Evolutionary conservation across 2,797 vertebrate genomes (phyloP), one percentile per base, ranked within the genome.

Genomic region (Cheirogaleus major): DNA sequence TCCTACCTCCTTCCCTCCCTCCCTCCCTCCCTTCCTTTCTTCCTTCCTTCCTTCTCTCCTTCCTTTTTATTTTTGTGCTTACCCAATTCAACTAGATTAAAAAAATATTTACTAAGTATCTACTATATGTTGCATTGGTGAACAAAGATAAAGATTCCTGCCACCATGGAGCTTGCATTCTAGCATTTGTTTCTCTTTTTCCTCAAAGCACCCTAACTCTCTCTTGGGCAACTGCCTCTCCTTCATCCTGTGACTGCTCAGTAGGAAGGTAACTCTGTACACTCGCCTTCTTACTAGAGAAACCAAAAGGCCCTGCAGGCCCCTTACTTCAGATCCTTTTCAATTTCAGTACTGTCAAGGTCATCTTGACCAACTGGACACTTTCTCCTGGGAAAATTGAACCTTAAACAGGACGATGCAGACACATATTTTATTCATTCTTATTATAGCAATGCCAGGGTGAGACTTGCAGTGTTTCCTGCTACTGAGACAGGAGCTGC

Each of bases 1-100:
- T 32, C 3, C 15, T 15, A 7, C 35, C 22, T 6, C 4, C 11
- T 2, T 9, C 2, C 0, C 20, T 23, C 69, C 7, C 15, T 8
- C 5, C 12, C 20, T 50, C 27, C 2, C 30, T n/a, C n/a, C 9
- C 27, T 32, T 6, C 4, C 17, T 12, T 4, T 4, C 0, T 65
- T 7, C 30, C 13, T 32, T 8, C 20, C 20, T 41, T 38, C 13
- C 18, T 14, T 45, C 4, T 4, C 5, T 4, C 18, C 15, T 32
- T 38, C 12, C n/a, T 5, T 6, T 6, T 22, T 50, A 70, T 17
- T 35, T 7, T 9, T 20, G 61, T n/a, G 7, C 20, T 18, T 48
- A 38, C 27, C 2, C 32, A 78, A 57, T 80, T 91, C 65, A 86
- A 17, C 35, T 83, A 65, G 13, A 82, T 43, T 87, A 25, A 90